A percentile compares a stretch with the other conserved stretches of the same genome.
phyloP scores from a whole-genome alignment of 1,140 invertebrate species.

The Grapholita molesta region DNA sequence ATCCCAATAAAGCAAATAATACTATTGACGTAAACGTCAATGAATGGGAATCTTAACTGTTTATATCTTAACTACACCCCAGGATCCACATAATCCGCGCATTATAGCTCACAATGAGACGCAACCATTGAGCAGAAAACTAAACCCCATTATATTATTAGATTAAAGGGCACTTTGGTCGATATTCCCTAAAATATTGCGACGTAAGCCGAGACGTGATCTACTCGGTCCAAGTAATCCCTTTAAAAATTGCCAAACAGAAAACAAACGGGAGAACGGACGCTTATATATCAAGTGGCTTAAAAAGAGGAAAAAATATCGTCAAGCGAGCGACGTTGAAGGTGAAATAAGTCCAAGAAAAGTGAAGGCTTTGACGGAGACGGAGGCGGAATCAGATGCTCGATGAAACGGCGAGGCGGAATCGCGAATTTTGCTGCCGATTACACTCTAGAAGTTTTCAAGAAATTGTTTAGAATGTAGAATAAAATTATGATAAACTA shows the following conservation, averaged over 20 bases:
- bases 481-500: background rate
- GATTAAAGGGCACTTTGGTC: slow-evolving; percentile 76
- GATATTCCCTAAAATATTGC: slow-evolving; percentile 76
- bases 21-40: slow-evolving; percentile 1
- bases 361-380: background rate
- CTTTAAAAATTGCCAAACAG: slow-evolving; percentile 75
- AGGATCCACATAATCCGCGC: background rate
- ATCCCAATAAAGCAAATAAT: background rate
- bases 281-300: slow-evolving; percentile 60
- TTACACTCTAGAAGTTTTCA: background rate
- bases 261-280: slow-evolving; percentile 62
- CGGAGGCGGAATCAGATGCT: background rate
- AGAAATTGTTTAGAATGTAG: background rate
- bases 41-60: slow-evolving; percentile 9
- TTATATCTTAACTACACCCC: background rate
- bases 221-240: slow-evolving; percentile 59
- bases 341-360: slow-evolving; percentile 16
- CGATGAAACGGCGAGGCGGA: slow-evolving; percentile 1
- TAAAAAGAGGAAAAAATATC: slow-evolving; percentile 39
- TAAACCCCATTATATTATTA: slow-evolving; percentile 69
- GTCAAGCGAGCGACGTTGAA: background rate
- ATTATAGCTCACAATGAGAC: slow-evolving; percentile 49
- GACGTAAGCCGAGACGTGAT: slow-evolving; percentile 70
- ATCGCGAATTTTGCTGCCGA: background rate
- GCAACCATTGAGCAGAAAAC: slow-evolving; percentile 58